Conservation (phyloP, 2,113 vertebrate species). For the Calypte anna region DNA sequence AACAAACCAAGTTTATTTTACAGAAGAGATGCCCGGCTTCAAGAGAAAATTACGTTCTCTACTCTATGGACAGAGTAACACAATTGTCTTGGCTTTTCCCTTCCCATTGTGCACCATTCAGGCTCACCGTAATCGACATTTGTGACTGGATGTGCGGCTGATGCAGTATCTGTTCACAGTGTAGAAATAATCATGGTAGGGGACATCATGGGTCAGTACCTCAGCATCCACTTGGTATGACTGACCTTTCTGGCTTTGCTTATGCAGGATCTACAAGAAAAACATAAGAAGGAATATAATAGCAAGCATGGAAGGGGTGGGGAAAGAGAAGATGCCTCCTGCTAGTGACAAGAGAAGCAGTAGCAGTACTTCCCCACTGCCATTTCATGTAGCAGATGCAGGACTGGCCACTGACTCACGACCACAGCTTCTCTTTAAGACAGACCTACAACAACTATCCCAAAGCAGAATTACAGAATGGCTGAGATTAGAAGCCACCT, state of each 20-base stretch:
- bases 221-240: slow-evolving; percentile 89
- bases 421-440: neutral
- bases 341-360: neutral
- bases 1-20: neutral
- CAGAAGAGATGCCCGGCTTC: neutral
- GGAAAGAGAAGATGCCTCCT: neutral
- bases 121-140: slow-evolving; percentile 90
- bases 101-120: neutral
- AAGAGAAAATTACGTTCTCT: neutral
- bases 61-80: neutral
- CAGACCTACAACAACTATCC: neutral
- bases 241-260: slow-evolving; percentile 88
- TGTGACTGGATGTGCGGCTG: slow-evolving; percentile 83
- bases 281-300: neutral
- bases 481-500: neutral
- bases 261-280: slow-evolving; percentile 83
- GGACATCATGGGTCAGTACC: slow-evolving; percentile 92
- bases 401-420: neutral
- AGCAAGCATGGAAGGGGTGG: neutral
- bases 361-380: neutral
- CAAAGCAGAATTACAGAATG: neutral
- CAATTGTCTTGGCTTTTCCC: neutral
- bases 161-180: slow-evolving; percentile 91
- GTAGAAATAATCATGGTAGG: slow-evolving; percentile 98
- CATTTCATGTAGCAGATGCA: neutral